Percentiles rank a stretch among this genome's conserved stretches.
Evolutionary conservation across 2,797 vertebrate genomes (phyloP).

Genomic region (Chaenodraco wilsoni): DNA sequence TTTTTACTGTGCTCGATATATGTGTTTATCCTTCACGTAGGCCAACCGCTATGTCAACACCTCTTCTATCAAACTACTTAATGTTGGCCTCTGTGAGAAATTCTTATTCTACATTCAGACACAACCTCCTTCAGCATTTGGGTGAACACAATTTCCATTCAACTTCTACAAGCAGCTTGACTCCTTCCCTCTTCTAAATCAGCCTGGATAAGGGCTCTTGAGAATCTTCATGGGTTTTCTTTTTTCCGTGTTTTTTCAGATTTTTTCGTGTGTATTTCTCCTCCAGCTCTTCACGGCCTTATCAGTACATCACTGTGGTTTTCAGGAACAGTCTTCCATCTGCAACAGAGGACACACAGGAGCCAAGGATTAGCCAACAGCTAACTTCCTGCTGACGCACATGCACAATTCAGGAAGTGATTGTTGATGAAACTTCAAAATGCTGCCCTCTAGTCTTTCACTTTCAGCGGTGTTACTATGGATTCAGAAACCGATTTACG

Average conservation of each 20-base stretch:
- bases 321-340: slow-evolving; percentile 99
- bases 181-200: slow-evolving; percentile 82
- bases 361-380: slow-evolving; percentile 69
- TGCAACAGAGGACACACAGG: slow-evolving; percentile 83
- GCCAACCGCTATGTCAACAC: slow-evolving; percentile 75
- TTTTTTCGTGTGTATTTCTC: slow-evolving; percentile 72
- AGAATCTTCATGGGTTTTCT: slow-evolving; percentile 82
- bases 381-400: slow-evolving; percentile 64
- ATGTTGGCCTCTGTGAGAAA: slow-evolving; percentile 72
- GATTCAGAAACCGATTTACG: slow-evolving; percentile 51
- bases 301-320: slow-evolving; percentile 99
- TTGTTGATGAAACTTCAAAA: slow-evolving; percentile 64
- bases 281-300: slow-evolving; percentile 77
- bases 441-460: slow-evolving; percentile 57
- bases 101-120: slow-evolving; percentile 83
- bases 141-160: slow-evolving; percentile 82
- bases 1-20: slow-evolving; percentile 92
- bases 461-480: slow-evolving; percentile 39
- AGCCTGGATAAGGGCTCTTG: slow-evolving; percentile 83
- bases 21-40: slow-evolving; percentile 84
- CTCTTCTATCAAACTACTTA: slow-evolving; percentile 65
- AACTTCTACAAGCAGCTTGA: slow-evolving; percentile 79
- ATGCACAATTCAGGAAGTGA: slow-evolving; percentile 59
- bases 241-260: slow-evolving; percentile 74
- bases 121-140: slow-evolving; percentile 72